phyloP scores from a whole-genome alignment of 2,797 vertebrate genomes.

The Gephyroberyx darwinii region DNA sequence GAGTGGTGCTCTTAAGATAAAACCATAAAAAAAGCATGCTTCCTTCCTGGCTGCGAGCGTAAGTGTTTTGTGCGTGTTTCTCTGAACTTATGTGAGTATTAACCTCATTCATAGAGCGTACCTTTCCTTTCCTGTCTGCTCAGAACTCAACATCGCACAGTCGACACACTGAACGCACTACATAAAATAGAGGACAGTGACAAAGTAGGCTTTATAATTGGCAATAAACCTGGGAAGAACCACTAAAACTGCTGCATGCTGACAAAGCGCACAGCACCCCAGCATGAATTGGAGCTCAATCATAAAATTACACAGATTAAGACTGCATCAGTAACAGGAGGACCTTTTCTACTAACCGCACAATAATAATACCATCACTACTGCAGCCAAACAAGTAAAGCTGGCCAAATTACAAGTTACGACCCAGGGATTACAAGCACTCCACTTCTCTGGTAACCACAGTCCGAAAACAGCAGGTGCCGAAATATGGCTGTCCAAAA shows the following conservation, averaged over 20 bases:
- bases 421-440: constrained; percentile 51
- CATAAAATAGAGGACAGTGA: constrained; percentile 14
- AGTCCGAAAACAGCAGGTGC: constrained; percentile 75
- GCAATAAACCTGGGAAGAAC: constrained; percentile 14
- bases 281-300: constrained; percentile 20
- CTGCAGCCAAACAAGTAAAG: constrained; percentile 41
- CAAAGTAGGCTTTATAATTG: not conserved
- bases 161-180: constrained; percentile 45
- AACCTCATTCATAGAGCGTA: constrained; percentile 79
- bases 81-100: constrained; percentile 66
- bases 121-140: constrained; percentile 80
- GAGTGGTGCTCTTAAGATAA: constrained; percentile 31
- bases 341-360: constrained; percentile 41
- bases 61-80: constrained; percentile 59
- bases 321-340: constrained; percentile 13
- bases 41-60: constrained; percentile 76
- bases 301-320: constrained; percentile 42
- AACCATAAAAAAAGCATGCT: constrained; percentile 58
- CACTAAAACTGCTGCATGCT: not conserved
- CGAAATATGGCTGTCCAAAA: constrained; percentile 66
- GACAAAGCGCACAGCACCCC: not conserved
- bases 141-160: constrained; percentile 42
- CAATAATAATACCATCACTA: constrained; percentile 46
- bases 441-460: constrained; percentile 55
- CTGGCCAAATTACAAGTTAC: constrained; percentile 61